Base-by-base conservation (phyloP, 2,113 vertebrate species). In the Sialia sialis region DNA sequence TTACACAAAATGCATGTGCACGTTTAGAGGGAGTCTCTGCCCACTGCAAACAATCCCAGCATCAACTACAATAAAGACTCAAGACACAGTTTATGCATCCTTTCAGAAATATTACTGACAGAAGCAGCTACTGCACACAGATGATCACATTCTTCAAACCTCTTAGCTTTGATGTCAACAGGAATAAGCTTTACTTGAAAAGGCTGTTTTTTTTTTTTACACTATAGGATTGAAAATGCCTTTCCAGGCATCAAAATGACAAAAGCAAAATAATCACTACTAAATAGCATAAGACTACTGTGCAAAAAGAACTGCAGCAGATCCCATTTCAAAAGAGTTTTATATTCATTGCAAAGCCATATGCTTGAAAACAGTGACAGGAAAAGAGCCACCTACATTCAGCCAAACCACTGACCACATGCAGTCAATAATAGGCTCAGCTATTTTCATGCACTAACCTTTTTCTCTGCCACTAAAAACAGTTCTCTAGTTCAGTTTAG, bases 361-460 rank as follows among this genome's bases (percentile, higher is more conserved):
- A 95, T 92, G 96, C 93, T 81, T 96, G 94, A 94, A 95, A 96
- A 95, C 67, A 93, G 90, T 78, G 67, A 97, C 91, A 97, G 96
- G 97, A 97, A 98, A 95, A 96, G 96, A 97, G 94, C 93, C 96
- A 95, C 96, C 97, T 96, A 97, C 97, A 77, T 73, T 70, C 49
- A 80, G 97, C 94, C 96, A 96, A 96, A 94, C 96, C 91, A 93
- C 93, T 95, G 97, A 97, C 96, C 96, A 96, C 97, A 97, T 84
- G 95, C 79, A 97, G 97, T 97, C 94, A 96, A 94, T 94, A 96
- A 97, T 75, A 97, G 95, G 93, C 84, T 78, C 56, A 87, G 95
- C 96, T 98, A 96, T 98, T 98, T 98, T 98, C 92, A 97, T 96
- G 89, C 86, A 72, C 90, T 96, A 97, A 95, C 86, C 93, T 97